These are phyloP conservation scores for Cryptomyrus ogoouensis DNA, from an alignment of 2,113 vertebrate species.

Conservation along the genomic window DNA sequence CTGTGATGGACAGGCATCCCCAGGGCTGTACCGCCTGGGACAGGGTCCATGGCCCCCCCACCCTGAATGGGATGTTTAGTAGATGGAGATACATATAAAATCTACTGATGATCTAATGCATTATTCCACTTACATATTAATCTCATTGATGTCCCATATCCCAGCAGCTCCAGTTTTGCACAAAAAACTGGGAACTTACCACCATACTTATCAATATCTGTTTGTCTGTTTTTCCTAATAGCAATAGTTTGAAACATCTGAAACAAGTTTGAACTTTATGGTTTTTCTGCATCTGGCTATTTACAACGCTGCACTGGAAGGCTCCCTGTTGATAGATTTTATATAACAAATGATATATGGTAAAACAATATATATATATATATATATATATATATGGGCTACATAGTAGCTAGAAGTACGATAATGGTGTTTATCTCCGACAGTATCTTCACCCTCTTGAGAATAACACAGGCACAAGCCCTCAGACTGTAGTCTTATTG, in stretches of 20 bases:
- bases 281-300: neutral
- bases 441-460: neutral
- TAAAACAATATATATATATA: neutral
- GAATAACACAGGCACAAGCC: neutral
- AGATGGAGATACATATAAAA: neutral
- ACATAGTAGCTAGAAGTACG: neutral
- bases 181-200: neutral
- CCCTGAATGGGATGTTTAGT: neutral
- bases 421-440: neutral
- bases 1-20: neutral
- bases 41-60: neutral
- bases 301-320: neutral
- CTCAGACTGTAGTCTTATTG: neutral
- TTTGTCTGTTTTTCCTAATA: neutral
- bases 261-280: neutral
- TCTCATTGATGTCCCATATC: neutral
- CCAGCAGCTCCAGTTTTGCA: neutral
- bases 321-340: neutral
- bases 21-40: neutral
- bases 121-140: neutral
- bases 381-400: neutral
- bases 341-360: neutral
- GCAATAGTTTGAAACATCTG: neutral
- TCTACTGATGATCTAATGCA: neutral
- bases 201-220: neutral